Base-by-base conservation (phyloP, 2,888 invertebrate species). In the Hypercompe scribonia region DNA sequence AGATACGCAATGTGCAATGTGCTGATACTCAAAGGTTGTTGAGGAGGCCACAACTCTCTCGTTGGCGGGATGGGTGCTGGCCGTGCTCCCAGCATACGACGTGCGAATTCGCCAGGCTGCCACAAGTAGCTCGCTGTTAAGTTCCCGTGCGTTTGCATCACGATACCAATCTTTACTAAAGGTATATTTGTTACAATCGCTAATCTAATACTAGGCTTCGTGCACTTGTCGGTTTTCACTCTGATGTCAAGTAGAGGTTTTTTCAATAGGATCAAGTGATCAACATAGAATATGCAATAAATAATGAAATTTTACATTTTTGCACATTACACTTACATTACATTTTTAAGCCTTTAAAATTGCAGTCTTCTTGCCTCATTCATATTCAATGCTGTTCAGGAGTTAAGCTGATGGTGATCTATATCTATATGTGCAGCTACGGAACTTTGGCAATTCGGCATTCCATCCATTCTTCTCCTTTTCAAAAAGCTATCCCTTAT, bases 141-240 rank as follows among this genome's bases (percentile, higher is more conserved):
- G 88, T 94, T 93, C 24, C 93, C 94, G 93, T 94, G 95, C 88
- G 94, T 89, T 87, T 94, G 93, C 95, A 95, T 95, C 90, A 89
- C 93, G 90, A 84, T 83, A 81, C 90, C 83, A 84, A 85, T 88
- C 89, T 87, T 86, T 84, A 93, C 94, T 93, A 89, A 90, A 90
- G 86, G 84, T 83, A 84, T 86, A 87, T 89, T 86, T 89, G 87
- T 87, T 86, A 84, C 83, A 83, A 82, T 84, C 88, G 86, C 89
- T 95, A 95, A 95, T 95, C 93, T 91, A 91, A 93, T 93, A 91
- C 90, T 86, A 84, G 92, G 93, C 91, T 91, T 92, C 88, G 86
- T 84, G 92, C 94, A 95, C 93, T 95, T 94, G 90, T 85, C 82
- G 79, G 95, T 91, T 84, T 94, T 96, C 95, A 80, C 84, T 80